A percentile compares a stretch with the other conserved stretches of the same genome.
These are phyloP conservation scores for Dissostichus mawsoni DNA, from an alignment of 2,113 vertebrate species.

Conservation along the genomic window DNA sequence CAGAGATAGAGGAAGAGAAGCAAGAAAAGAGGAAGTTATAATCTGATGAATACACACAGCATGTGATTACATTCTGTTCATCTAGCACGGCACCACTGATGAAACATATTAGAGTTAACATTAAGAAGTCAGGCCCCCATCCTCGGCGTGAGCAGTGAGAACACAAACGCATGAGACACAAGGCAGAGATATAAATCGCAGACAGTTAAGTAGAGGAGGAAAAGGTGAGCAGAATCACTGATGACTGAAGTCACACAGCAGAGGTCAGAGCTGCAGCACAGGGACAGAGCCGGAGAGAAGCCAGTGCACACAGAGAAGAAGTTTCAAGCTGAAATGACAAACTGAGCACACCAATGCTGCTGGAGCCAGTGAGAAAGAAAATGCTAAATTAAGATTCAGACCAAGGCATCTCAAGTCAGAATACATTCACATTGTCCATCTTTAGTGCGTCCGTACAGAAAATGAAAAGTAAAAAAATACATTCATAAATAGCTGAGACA, in stretches of 20 bases:
- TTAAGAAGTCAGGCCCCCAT: constrained; percentile 58
- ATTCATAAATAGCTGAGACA: constrained; percentile 40
- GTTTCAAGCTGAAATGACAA: constrained; percentile 70
- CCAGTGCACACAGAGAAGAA: constrained; percentile 59
- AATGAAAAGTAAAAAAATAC: constrained; percentile 36
- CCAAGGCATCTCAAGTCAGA: constrained; percentile 47
- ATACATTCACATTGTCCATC: constrained; percentile 57
- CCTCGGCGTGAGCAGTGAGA: constrained; percentile 53
- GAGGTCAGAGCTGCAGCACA: constrained; percentile 58
- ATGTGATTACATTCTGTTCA: constrained; percentile 65
- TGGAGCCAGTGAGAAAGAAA: constrained; percentile 73
- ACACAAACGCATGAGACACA: constrained; percentile 58
- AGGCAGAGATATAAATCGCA: constrained; percentile 68
- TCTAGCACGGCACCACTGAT: constrained; percentile 61
- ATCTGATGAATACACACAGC: constrained; percentile 66
- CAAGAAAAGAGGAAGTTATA: constrained; percentile 63
- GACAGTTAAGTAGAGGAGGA: constrained; percentile 62
- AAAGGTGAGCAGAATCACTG: constrained; percentile 73
- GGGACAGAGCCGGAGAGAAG: constrained; percentile 70
- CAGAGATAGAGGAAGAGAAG: constrained; percentile 48
- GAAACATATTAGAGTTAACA: constrained; percentile 63
- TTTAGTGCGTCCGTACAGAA: constrained; percentile 32
- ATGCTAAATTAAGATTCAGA: constrained; percentile 54
- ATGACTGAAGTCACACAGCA: constrained; percentile 67
- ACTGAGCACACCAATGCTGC: constrained; percentile 71